Percentiles rank a stretch among this genome's conserved stretches.
phyloP scores from a whole-genome alignment of 2,888 invertebrate genomes.

The Tupiocoris notatus region DNA sequence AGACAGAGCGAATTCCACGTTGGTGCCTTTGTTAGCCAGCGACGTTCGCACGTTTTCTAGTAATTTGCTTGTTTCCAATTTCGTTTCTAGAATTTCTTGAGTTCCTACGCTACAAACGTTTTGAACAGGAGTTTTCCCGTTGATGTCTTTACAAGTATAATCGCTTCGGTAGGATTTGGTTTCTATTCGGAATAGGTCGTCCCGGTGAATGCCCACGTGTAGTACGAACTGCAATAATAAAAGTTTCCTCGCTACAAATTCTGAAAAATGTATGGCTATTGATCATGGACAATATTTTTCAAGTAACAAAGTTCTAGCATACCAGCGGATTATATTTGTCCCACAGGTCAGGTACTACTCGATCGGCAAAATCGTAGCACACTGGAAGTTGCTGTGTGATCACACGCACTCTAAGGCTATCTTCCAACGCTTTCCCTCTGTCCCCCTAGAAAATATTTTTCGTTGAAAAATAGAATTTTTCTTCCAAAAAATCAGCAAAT shows the following conservation, averaged over 20 bases:
- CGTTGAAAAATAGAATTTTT: not conserved
- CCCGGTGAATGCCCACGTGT: conserved; percentile 71
- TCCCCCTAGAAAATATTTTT: conserved; percentile 56
- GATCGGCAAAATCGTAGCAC: conserved; percentile 68
- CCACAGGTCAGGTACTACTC: conserved; percentile 68
- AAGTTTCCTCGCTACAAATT: not conserved
- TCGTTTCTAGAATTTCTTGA: conserved; percentile 50
- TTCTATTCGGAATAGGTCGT: conserved; percentile 67
- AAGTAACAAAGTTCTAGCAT: no score
- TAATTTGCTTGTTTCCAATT: conserved; percentile 59
- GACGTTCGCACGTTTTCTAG: conserved; percentile 59
- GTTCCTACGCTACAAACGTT: conserved; percentile 55
- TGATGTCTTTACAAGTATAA: conserved; percentile 61
- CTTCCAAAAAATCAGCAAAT: not conserved
- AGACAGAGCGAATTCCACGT: conserved; percentile 60
- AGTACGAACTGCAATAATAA: conserved; percentile 60
- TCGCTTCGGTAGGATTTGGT: conserved; percentile 64
- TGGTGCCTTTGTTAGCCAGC: conserved; percentile 59
- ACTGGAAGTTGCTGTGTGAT: conserved; percentile 67
- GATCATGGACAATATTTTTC: not conserved
- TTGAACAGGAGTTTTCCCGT: conserved; percentile 57
- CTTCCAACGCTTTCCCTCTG: conserved; percentile 58
- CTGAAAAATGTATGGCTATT: not conserved
- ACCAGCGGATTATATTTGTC: conserved; percentile 64
- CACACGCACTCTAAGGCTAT: conserved; percentile 58